A percentile compares a stretch with the other conserved stretches of the same genome.
Evolutionary conservation across 2,113 vertebrate species (phyloP).

Genomic region (Daubentonia madagascariensis): DNA sequence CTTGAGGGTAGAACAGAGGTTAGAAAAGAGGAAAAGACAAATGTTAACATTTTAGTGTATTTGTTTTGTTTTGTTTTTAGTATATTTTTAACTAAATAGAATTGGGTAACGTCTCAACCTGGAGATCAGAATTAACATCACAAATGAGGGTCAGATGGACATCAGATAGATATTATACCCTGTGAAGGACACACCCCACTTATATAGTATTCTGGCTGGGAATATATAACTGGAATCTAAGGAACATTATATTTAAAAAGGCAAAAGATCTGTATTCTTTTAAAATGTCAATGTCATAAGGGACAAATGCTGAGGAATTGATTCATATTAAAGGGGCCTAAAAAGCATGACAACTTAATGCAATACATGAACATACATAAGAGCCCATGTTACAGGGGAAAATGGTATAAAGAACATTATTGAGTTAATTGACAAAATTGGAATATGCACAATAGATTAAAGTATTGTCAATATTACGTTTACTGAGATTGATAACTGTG

Average conservation of each 20-base stretch:
- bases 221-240: constrained; percentile 6
- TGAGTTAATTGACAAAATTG: not conserved
- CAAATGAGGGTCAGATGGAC: not conserved
- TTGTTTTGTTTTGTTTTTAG: too few species aligned
- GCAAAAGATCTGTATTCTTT: not conserved
- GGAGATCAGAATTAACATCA: not conserved
- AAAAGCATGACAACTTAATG: not conserved
- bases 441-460: not conserved
- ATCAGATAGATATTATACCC: not conserved
- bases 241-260: not conserved
- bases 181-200: not conserved
- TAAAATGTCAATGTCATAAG: not conserved
- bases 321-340: not conserved
- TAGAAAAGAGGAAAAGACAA: not conserved
- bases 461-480: not conserved
- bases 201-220: not conserved
- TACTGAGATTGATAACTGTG: not conserved
- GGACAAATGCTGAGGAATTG: not conserved
- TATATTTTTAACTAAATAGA: too few species aligned
- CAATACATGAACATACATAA: not conserved
- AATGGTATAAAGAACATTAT: not conserved
- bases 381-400: not conserved
- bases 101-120: not conserved
- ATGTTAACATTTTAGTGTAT: not conserved
- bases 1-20: not conserved